These are phyloP conservation scores for Cyanocitta stelleri DNA, from an alignment of 2,113 vertebrate species.

Conservation along the genomic window DNA sequence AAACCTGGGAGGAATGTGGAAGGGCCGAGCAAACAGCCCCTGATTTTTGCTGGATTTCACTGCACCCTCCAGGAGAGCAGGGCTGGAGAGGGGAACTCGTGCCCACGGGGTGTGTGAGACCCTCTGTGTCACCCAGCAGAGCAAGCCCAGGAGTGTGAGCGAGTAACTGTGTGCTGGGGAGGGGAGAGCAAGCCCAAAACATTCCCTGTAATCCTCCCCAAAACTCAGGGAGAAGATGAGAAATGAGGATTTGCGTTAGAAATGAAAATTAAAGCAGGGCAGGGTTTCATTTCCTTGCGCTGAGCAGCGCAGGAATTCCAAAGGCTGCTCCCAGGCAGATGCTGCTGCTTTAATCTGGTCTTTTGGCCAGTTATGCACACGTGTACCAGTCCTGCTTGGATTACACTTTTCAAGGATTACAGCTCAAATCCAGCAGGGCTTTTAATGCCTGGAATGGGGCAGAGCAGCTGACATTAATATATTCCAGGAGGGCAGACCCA, in stretches of 20 bases:
- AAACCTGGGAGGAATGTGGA: neutral
- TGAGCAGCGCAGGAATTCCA: neutral
- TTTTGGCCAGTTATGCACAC: conserved; percentile 4
- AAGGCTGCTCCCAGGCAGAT: conserved; percentile 20
- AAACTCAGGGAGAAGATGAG: neutral
- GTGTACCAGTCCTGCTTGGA: conserved; percentile 17
- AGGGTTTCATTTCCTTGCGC: neutral
- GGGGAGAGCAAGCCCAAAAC: neutral
- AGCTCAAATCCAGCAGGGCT: conserved; percentile 35
- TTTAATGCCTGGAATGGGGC: conserved; percentile 16
- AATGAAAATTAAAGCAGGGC: neutral
- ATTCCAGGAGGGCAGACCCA: neutral
- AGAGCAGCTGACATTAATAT: neutral
- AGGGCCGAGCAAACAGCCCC: neutral
- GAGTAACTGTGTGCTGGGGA: neutral
- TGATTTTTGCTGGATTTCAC: neutral
- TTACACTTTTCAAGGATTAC: conserved; percentile 53
- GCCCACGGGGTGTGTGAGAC: neutral
- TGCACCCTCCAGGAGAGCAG: neutral
- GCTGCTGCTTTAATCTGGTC: conserved; percentile 23
- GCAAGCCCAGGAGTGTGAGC: fast-evolving
- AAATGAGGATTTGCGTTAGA: neutral
- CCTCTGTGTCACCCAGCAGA: neutral
- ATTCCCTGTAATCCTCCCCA: neutral
- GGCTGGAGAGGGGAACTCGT: neutral